phyloP scores from a whole-genome alignment of 2,797 vertebrate genomes.

The Etheostoma perlongum region DNA sequence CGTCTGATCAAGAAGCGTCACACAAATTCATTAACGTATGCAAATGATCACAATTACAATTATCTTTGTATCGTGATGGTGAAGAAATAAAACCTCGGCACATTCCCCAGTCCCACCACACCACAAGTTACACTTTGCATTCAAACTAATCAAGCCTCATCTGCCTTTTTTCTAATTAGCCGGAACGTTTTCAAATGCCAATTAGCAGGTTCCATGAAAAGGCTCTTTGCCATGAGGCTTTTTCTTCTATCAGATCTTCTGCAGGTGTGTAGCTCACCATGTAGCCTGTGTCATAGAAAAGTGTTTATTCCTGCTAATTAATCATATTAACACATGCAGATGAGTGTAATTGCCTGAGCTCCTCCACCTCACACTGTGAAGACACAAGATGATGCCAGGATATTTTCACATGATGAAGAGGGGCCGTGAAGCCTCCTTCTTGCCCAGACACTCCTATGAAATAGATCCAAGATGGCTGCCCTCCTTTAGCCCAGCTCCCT shows the following conservation, averaged over 20 bases:
- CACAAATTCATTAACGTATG: slow-evolving; percentile 89
- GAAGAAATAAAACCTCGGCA: slow-evolving; percentile 84
- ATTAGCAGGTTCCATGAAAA: slow-evolving; percentile 87
- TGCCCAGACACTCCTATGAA: slow-evolving; percentile 47
- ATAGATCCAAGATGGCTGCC: slow-evolving; percentile 55
- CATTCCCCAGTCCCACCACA: slow-evolving; percentile 80
- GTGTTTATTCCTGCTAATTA: slow-evolving; percentile 90
- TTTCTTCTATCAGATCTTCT: slow-evolving; percentile 84
- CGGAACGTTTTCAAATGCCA: slow-evolving; percentile 87
- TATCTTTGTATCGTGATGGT: slow-evolving; percentile 85
- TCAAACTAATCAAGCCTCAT: slow-evolving; percentile 89
- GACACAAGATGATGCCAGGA: slow-evolving; percentile 68
- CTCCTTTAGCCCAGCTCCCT: slow-evolving; percentile 15
- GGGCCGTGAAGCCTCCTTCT: slow-evolving; percentile 29
- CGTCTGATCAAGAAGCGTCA: slow-evolving; percentile 83
- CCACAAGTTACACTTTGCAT: slow-evolving; percentile 84
- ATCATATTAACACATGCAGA: slow-evolving; percentile 91
- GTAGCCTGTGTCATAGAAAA: slow-evolving; percentile 84
- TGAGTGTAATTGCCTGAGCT: slow-evolving; percentile 86
- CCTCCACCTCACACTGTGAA: slow-evolving; percentile 81
- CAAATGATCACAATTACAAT: slow-evolving; percentile 89
- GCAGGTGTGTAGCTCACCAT: slow-evolving; percentile 86
- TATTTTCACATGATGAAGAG: slow-evolving; percentile 73
- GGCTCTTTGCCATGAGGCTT: slow-evolving; percentile 84
- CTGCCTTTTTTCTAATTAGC: slow-evolving; percentile 87